Evolutionary conservation across 2,113 vertebrate genomes (phyloP), one percentile per base, ranked within the genome.

Genomic region (Sebastes fasciatus): DNA sequence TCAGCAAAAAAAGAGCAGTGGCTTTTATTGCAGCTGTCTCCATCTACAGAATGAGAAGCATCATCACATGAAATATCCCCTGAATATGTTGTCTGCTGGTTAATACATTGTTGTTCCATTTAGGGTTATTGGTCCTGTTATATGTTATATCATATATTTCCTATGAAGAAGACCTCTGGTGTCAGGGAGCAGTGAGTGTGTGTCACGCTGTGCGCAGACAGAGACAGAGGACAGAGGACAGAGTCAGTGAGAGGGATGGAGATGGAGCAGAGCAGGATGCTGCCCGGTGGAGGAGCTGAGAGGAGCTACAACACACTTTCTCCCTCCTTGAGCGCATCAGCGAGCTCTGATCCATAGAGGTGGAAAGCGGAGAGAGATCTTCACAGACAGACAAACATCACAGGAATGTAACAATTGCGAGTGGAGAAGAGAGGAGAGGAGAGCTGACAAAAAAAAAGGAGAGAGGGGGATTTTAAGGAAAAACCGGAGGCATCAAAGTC

Each of bases 211-310:
- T 34, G 77, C 45, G 77, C 79, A 80, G 80, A 48, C 70, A 64
- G 70, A 61, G 83, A 69, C 43, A 70, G 61, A 83, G 84, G 83
- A 69, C 43, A 70, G 61, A 83, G 84, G 80, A 52, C 67, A 64
- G 70, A 61, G 83, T 66, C 43, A 70, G 61, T 81, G 84, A 55
- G 79, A 68, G 73, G 54, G 67, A 79, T 77, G 74, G 68, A 72
- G 86, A 92, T 77, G 84, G 83, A 90, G 83, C 79, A 82, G 83
- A 90, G 83, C 79, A 82, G 83, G 55, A 72, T 75, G 85, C 87
- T 90, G 85, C 90, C 88, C 88, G 86, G 88, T 80, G 87, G 87
- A 91, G 86, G 79, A 67, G 87, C 62, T 89, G 88, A 92, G 88
- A 92, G 58, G 67, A 80, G 42, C 64, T 61, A 78, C 80, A 82